phyloP scores from a whole-genome alignment of 2,113 vertebrate species.

The Neopipo cinnamomea region DNA sequence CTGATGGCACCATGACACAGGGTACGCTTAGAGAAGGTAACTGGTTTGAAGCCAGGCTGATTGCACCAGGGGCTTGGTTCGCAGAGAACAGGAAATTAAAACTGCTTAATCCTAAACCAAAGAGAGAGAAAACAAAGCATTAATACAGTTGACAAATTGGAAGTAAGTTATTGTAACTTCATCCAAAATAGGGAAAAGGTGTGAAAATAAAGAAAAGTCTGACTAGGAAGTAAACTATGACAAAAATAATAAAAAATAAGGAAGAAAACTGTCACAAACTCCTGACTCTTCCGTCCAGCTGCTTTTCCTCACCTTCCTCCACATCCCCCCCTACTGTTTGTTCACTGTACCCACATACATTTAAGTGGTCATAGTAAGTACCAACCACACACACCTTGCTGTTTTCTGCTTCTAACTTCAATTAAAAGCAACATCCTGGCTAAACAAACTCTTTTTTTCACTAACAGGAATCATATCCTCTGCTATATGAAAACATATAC shows the following conservation, averaged over 20 bases:
- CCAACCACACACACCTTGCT: neutral
- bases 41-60: conserved; percentile 60
- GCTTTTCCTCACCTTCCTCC: neutral
- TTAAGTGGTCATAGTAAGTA: neutral
- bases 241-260: neutral
- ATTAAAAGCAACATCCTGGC: neutral
- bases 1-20: conserved; percentile 83
- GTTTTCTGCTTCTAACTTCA: neutral
- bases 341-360: neutral
- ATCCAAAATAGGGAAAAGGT: neutral
- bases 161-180: neutral
- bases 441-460: neutral
- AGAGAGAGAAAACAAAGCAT: conserved; percentile 7
- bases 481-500: neutral
- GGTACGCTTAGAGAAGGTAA: conserved; percentile 80
- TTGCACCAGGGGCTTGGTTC: conserved; percentile 63
- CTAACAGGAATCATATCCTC: neutral
- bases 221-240: neutral
- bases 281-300: neutral
- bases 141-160: neutral
- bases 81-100: conserved; percentile 84
- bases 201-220: neutral
- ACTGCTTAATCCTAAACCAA: conserved; percentile 72
- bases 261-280: neutral
- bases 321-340: neutral